phyloP scores from a whole-genome alignment of 1,140 invertebrate genomes.

The Contarinia nasturtii region DNA sequence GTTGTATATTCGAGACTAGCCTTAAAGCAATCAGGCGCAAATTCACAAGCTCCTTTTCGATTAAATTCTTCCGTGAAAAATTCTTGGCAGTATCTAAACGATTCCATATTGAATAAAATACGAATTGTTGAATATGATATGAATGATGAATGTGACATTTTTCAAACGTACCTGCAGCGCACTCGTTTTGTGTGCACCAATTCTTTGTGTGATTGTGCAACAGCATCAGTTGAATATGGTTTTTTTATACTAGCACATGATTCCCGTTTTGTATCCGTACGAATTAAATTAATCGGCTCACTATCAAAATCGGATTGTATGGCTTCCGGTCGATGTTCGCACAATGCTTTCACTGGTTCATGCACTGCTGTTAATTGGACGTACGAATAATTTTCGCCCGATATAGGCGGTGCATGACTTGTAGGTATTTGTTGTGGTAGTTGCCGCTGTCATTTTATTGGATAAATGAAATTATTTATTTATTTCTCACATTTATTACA shows the following conservation, averaged over 20 bases:
- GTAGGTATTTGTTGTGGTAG: slow-evolving; percentile 25
- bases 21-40: slow-evolving; percentile 67
- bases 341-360: slow-evolving; percentile 50
- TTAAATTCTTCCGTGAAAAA: slow-evolving; percentile 62
- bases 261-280: background rate
- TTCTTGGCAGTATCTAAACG: slow-evolving; percentile 42
- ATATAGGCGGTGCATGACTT: slow-evolving; percentile 11
- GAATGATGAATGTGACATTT: background rate
- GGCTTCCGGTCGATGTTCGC: slow-evolving; percentile 44
- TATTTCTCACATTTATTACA: slow-evolving; percentile 1
- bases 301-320: slow-evolving; percentile 10
- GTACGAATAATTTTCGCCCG: slow-evolving; percentile 56
- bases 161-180: background rate
- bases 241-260: slow-evolving; percentile 34
- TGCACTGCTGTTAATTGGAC: slow-evolving; percentile 66
- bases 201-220: slow-evolving; percentile 5
- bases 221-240: slow-evolving; percentile 22
- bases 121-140: no score
- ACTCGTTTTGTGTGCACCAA: background rate
- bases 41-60: slow-evolving; percentile 64
- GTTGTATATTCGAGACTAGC: slow-evolving; percentile 63
- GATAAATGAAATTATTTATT: slow-evolving; percentile 6
- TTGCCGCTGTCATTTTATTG: slow-evolving; percentile 1
- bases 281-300: no score
- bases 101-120: background rate